phyloP scores from a whole-genome alignment of 1,140 invertebrate species.

The Nasonia vitripennis region DNA sequence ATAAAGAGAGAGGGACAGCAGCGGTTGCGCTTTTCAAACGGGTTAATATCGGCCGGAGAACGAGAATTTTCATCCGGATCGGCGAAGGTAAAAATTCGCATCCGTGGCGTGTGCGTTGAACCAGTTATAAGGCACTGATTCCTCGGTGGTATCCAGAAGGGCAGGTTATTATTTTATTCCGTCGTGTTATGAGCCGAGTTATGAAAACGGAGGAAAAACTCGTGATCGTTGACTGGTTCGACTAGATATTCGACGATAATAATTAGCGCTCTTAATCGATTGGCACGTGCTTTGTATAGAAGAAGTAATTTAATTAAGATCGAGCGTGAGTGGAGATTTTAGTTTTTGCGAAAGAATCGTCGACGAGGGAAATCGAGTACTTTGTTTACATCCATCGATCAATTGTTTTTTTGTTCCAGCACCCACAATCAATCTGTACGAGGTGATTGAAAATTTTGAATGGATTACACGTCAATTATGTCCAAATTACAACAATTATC shows the following conservation, averaged over 20 bases:
- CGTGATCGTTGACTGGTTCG: neutral
- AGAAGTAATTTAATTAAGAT: slow-evolving; percentile 6
- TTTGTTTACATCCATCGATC: neutral
- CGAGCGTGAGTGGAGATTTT: neutral
- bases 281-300: neutral
- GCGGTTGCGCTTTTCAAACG: neutral
- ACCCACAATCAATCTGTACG: neutral
- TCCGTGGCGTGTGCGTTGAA: neutral
- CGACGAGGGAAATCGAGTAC: too few relatives aligned
- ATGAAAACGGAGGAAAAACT: neutral
- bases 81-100: neutral
- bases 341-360: neutral
- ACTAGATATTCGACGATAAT: neutral
- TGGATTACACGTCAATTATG: slow-evolving; percentile 21
- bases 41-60: neutral
- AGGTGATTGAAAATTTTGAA: slow-evolving; percentile 7
- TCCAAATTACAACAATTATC: slow-evolving; percentile 17
- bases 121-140: neutral
- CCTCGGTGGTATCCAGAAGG: neutral
- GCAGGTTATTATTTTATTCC: too few relatives aligned
- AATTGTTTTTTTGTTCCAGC: neutral
- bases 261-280: neutral
- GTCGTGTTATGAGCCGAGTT: neutral
- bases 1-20: neutral
- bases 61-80: neutral